Evolutionary conservation across 2,888 invertebrate species (phyloP).

Genomic region (Notodonta ziczac): DNA sequence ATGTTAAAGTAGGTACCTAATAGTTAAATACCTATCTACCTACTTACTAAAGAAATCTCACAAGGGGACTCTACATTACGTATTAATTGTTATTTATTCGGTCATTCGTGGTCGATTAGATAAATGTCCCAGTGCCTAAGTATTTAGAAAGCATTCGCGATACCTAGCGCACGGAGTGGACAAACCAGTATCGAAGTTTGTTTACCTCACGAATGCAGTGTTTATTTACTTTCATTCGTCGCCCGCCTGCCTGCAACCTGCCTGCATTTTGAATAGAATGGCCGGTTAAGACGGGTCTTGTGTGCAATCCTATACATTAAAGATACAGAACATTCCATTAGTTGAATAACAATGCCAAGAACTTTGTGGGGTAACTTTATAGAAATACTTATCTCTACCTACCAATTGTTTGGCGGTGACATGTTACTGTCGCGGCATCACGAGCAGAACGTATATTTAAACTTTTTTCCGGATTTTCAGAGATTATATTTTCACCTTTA

Average conservation of each 20-base stretch:
- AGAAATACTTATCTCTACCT: too few relatives aligned
- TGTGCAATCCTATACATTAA: neutral
- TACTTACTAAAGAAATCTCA: neutral
- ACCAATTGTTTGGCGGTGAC: too few relatives aligned
- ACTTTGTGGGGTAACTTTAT: too few relatives aligned
- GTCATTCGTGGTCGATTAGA: conserved; percentile 20
- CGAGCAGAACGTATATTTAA: too few relatives aligned
- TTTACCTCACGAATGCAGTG: conserved; percentile 74
- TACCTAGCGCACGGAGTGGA: conserved; percentile 43
- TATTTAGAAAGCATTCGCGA: conserved; percentile 63
- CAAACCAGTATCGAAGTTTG: conserved; percentile 69
- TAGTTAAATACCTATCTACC: too few relatives aligned
- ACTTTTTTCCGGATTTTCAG: too few relatives aligned
- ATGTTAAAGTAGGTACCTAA: too few relatives aligned
- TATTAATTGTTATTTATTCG: neutral
- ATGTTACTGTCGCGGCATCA: too few relatives aligned
- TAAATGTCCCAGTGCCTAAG: conserved; percentile 27
- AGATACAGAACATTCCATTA: neutral
- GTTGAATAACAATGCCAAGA: neutral
- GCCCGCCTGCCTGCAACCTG: conserved; percentile 50
- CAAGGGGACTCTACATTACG: neutral
- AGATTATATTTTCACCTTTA: too few relatives aligned
- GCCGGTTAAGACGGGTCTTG: conserved; percentile 26
- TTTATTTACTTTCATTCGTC: conserved; percentile 79
- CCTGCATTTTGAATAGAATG: conserved; percentile 43